phyloP scores from a whole-genome alignment of 2,113 vertebrate species.

The Blennius ocellaris region DNA sequence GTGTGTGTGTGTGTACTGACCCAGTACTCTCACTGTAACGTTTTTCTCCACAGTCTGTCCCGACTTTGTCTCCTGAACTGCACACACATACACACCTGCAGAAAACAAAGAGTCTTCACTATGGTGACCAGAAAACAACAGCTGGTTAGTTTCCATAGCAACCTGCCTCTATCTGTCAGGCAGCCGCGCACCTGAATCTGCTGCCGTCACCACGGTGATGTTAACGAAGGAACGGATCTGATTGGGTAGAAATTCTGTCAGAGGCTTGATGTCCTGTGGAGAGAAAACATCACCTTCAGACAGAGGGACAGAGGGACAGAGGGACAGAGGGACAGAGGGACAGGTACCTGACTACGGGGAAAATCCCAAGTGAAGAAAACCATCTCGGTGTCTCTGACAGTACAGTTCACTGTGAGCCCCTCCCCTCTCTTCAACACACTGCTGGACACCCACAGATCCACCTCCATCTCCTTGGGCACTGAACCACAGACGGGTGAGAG shows the following conservation, averaged over 20 bases:
- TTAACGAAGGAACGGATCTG: constrained; percentile 88
- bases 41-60: constrained; percentile 78
- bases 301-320: constrained; percentile 1
- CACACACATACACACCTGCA: constrained; percentile 85
- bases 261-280: constrained; percentile 79
- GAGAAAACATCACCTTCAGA: background rate
- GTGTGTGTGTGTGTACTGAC: constrained; percentile 70
- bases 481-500: constrained; percentile 5
- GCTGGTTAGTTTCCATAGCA: too few relatives aligned
- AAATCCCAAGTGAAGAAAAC: constrained; percentile 91
- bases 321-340: background rate
- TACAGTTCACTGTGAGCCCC: constrained; percentile 88
- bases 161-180: background rate
- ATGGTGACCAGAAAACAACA: background rate
- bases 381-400: constrained; percentile 84
- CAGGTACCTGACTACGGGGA: constrained; percentile 87
- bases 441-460: constrained; percentile 86
- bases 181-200: constrained; percentile 83
- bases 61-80: constrained; percentile 79
- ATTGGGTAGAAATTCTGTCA: constrained; percentile 85
- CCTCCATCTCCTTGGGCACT: constrained; percentile 86
- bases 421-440: constrained; percentile 88
- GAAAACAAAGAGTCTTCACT: background rate
- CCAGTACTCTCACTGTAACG: constrained; percentile 87
- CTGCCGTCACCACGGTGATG: constrained; percentile 82